phyloP scores from a whole-genome alignment of 2,888 invertebrate species.

The Perizoma flavofasciatum region DNA sequence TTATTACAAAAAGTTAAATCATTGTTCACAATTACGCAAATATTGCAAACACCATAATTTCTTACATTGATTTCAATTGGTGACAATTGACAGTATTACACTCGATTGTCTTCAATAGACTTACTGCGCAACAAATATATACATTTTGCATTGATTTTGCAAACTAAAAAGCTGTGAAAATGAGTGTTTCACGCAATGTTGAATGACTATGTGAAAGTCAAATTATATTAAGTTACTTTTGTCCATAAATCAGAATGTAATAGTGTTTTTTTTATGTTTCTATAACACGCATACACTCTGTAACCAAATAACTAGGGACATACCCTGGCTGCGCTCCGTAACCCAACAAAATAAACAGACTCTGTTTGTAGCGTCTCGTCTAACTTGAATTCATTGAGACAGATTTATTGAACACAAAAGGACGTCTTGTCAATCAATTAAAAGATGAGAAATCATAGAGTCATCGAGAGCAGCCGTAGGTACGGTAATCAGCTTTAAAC shows the following conservation, averaged over 20 bases:
- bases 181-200: slow-evolving; percentile 14
- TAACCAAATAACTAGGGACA: slow-evolving; percentile 10
- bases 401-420: slow-evolving; percentile 16
- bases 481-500: too few relatives aligned
- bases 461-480: too few relatives aligned
- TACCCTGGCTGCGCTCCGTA: not conserved
- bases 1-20: too few relatives aligned
- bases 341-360: not conserved
- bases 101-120: slow-evolving; percentile 26
- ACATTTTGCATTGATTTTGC: slow-evolving; percentile 14
- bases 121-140: slow-evolving; percentile 5
- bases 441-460: slow-evolving; percentile 1
- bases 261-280: slow-evolving; percentile 25
- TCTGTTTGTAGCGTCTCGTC: not conserved
- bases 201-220: slow-evolving; percentile 4
- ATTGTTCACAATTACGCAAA: too few relatives aligned
- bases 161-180: slow-evolving; percentile 7
- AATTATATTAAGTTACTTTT: slow-evolving; percentile 10
- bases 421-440: slow-evolving; percentile 16
- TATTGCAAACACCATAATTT: too few relatives aligned
- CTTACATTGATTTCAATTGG: slow-evolving; percentile 30
- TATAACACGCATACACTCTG: slow-evolving; percentile 30
- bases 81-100: slow-evolving; percentile 25
- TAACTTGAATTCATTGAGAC: slow-evolving; percentile 1
- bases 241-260: slow-evolving; percentile 14